Evolutionary conservation across 2,888 invertebrate genomes (phyloP).

Genomic region (Hydriomena furcata): DNA sequence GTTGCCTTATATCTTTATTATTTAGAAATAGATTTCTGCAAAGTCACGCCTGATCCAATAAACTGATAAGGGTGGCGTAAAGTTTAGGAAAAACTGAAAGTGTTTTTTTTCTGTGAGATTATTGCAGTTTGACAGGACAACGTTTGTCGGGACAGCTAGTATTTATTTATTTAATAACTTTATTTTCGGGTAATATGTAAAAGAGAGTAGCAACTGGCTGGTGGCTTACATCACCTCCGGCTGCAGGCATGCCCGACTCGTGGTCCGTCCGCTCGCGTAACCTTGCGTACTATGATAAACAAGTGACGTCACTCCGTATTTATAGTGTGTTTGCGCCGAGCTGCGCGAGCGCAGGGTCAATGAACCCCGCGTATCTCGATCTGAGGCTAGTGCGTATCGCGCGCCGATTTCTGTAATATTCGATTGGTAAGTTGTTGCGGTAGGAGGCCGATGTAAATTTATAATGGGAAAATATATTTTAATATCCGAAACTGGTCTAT

Average conservation of each 20-base stretch:
- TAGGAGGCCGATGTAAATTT: slow-evolving; percentile 8
- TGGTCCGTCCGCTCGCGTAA: slow-evolving; percentile 60
- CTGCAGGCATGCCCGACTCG: slow-evolving; percentile 49
- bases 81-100: too few relatives aligned
- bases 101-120: too few relatives aligned
- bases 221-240: slow-evolving; percentile 27
- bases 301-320: slow-evolving; percentile 79
- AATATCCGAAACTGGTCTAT: not conserved
- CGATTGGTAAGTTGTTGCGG: slow-evolving; percentile 15
- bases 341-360: slow-evolving; percentile 71
- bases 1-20: too few relatives aligned
- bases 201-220: slow-evolving; percentile 4
- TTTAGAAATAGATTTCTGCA: too few relatives aligned
- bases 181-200: not conserved
- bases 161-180: too few relatives aligned
- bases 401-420: slow-evolving; percentile 32
- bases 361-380: slow-evolving; percentile 62
- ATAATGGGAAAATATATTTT: not conserved
- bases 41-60: too few relatives aligned
- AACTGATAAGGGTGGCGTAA: too few relatives aligned
- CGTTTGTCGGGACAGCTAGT: too few relatives aligned
- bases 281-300: slow-evolving; percentile 81
- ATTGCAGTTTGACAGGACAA: too few relatives aligned
- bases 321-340: slow-evolving; percentile 66
- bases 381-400: slow-evolving; percentile 45